A percentile compares a stretch with the other conserved stretches of the same genome.
These are phyloP conservation scores for Petroica traversi DNA, from an alignment of 2,113 vertebrate species.

Conservation along the genomic window DNA sequence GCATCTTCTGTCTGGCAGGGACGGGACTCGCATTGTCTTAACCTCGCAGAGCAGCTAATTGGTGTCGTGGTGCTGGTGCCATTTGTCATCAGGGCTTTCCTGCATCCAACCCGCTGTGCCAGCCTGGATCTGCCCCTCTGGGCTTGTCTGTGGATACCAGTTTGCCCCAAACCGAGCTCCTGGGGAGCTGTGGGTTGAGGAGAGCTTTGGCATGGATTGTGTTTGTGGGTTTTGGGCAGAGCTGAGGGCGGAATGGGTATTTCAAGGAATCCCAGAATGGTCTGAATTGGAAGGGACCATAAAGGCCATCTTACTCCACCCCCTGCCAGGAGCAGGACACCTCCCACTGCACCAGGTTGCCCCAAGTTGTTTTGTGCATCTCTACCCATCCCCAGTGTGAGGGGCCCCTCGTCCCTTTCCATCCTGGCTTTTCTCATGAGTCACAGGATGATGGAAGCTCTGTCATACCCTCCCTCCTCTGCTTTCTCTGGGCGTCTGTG, in stretches of 20 bases:
- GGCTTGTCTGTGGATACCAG: neutral
- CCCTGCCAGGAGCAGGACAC: neutral
- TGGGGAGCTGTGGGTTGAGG: neutral
- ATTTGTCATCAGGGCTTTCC: neutral
- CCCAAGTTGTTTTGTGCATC: neutral
- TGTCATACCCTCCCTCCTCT: neutral
- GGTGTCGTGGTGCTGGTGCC: neutral
- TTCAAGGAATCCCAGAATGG: neutral
- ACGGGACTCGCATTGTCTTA: neutral
- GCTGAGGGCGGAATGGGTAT: neutral
- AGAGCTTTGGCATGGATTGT: neutral
- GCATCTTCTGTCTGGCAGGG: neutral
- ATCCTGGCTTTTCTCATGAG: neutral
- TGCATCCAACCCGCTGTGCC: accelerated
- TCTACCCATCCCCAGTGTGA: accelerated
- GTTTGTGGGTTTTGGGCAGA: neutral
- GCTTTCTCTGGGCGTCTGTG: neutral
- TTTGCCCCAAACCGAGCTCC: neutral
- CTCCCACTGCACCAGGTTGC: neutral
- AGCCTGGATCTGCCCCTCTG: neutral
- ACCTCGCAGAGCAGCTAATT: neutral
- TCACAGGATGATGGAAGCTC: accelerated
- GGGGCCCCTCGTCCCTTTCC: neutral
- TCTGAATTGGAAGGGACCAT: neutral
- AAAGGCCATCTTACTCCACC: neutral